These are phyloP conservation scores for Manacus vitellinus DNA, from an alignment of 2,113 vertebrate genomes.

Conservation along the genomic window DNA sequence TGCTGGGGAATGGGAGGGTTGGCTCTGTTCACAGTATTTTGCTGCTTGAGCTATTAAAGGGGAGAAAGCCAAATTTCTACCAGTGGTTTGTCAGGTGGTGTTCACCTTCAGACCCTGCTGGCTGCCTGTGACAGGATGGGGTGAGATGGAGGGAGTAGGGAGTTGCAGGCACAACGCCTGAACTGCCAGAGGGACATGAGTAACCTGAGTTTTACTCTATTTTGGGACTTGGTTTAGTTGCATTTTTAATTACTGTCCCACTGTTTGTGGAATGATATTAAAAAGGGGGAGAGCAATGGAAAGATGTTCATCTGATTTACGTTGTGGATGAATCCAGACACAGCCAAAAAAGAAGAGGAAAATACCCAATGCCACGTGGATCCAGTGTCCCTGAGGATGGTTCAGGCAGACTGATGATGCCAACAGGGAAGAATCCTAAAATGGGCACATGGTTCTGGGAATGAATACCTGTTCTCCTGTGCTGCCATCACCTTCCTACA, in stretches of 20 bases:
- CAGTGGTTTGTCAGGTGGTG: background rate
- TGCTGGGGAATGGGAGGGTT: background rate
- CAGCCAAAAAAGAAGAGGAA: background rate
- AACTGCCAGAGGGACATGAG: background rate
- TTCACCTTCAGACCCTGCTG: background rate
- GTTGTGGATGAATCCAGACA: background rate
- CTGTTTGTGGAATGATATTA: background rate
- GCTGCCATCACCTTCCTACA: background rate
- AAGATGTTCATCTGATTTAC: background rate
- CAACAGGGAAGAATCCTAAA: background rate
- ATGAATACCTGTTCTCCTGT: background rate
- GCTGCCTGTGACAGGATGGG: background rate
- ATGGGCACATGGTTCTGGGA: background rate
- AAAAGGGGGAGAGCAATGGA: background rate
- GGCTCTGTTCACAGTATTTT: background rate
- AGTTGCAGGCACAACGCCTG: rapidly evolving
- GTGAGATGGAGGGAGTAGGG: background rate
- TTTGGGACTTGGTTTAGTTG: background rate
- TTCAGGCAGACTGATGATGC: background rate
- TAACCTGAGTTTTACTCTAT: background rate
- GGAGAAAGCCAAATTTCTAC: background rate
- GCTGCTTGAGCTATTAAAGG: background rate
- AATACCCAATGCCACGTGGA: rapidly evolving
- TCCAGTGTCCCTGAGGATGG: background rate
- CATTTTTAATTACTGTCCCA: rapidly evolving